A percentile compares a stretch with the other conserved stretches of the same genome.
These are phyloP conservation scores for Atrina japonica DNA, from an alignment of 2,888 invertebrate genomes.

Conservation along the genomic window DNA sequence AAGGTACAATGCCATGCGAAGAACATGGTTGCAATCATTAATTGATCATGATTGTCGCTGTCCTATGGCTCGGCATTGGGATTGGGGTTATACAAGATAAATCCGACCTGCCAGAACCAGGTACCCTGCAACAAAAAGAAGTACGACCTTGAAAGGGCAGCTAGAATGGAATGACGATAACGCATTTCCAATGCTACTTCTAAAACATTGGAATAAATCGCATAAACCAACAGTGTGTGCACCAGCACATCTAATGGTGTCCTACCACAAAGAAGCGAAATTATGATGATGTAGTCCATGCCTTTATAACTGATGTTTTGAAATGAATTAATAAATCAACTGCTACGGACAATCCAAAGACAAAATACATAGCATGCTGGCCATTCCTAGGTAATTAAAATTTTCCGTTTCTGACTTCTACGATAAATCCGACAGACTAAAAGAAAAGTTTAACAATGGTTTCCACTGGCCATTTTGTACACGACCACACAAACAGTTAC, in stretches of 20 bases:
- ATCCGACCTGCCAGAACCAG: slow-evolving; percentile 83
- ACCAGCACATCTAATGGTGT: slow-evolving; percentile 77
- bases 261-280: slow-evolving; percentile 81
- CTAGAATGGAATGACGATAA: slow-evolving; percentile 75
- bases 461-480: slow-evolving; percentile 62
- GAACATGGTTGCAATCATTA: slow-evolving; percentile 81
- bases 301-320: slow-evolving; percentile 78
- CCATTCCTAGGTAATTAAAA: slow-evolving; percentile 80
- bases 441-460: slow-evolving; percentile 60
- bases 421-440: slow-evolving; percentile 54
- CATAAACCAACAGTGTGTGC: slow-evolving; percentile 81
- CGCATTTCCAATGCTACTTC: slow-evolving; percentile 79
- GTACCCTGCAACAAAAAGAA: slow-evolving; percentile 82
- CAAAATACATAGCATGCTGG: slow-evolving; percentile 83
- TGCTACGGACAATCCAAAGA: slow-evolving; percentile 81
- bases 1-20: slow-evolving; percentile 78
- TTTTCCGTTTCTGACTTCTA: slow-evolving; percentile 75
- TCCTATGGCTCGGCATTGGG: slow-evolving; percentile 76
- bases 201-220: slow-evolving; percentile 76
- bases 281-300: slow-evolving; percentile 80
- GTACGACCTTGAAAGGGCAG: slow-evolving; percentile 79
- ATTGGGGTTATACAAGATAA: slow-evolving; percentile 82
- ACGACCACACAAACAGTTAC: slow-evolving; percentile 64
- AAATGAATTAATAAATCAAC: slow-evolving; percentile 79
- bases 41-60: slow-evolving; percentile 77